These are phyloP conservation scores for Hedya salicella DNA, from an alignment of 2,888 invertebrate genomes.

Conservation along the genomic window DNA sequence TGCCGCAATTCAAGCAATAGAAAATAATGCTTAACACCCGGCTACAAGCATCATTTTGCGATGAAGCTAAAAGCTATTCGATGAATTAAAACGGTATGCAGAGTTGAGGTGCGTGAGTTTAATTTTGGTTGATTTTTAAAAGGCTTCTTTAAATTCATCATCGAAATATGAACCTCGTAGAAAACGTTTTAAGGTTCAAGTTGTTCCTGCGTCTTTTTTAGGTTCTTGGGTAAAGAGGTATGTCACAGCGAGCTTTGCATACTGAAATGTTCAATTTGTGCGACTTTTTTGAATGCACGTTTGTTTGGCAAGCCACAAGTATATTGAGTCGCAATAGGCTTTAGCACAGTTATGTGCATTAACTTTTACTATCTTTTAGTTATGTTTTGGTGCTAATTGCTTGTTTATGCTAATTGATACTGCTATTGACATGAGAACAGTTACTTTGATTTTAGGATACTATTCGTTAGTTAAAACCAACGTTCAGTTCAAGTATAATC, in stretches of 20 bases:
- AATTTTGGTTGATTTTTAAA: constrained; percentile 67
- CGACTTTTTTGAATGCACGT: constrained; percentile 51
- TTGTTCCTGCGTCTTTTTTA: constrained; percentile 48
- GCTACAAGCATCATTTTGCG: constrained; percentile 54
- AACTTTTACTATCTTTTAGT: constrained; percentile 66
- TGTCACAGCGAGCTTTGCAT: constrained; percentile 61
- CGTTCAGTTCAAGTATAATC: neutral
- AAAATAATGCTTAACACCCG: neutral
- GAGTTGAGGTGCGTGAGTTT: constrained; percentile 63
- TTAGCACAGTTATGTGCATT: constrained; percentile 51
- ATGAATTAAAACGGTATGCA: constrained; percentile 74
- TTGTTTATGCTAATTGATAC: constrained; percentile 45
- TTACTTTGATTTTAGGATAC: neutral
- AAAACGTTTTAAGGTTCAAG: constrained; percentile 41
- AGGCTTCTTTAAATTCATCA: constrained; percentile 49
- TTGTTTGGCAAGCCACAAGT: constrained; percentile 49
- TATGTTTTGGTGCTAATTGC: constrained; percentile 41
- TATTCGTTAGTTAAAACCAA: neutral
- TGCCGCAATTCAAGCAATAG: neutral
- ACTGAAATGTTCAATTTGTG: constrained; percentile 54
- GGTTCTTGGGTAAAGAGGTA: constrained; percentile 54
- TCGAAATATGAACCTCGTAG: constrained; percentile 40
- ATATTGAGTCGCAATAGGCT: constrained; percentile 38
- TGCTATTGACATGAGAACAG: constrained; percentile 1
- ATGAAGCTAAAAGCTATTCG: constrained; percentile 54